Conservation (phyloP, 2,113 vertebrate species). For the Pithys albifrons region DNA sequence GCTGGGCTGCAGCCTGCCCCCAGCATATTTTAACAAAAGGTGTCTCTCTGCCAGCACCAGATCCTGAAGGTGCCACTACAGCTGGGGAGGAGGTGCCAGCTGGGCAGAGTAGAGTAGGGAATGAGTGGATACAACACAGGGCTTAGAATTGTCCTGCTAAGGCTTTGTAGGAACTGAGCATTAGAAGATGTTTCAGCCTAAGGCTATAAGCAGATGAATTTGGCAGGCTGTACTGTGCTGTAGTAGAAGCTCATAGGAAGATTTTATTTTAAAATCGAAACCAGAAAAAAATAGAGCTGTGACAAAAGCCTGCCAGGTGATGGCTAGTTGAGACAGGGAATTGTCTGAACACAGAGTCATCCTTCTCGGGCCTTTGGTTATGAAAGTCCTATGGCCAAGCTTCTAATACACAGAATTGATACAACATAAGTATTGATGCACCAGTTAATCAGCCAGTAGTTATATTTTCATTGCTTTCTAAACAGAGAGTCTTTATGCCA, state of each 20-base stretch:
- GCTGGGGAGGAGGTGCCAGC: not conserved
- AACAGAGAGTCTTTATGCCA: not conserved
- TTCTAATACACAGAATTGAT: not conserved
- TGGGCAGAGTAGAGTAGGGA: not conserved
- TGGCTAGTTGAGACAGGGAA: not conserved
- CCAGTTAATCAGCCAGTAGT: not conserved
- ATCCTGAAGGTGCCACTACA: not conserved
- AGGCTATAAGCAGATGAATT: not conserved
- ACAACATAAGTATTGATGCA: not conserved
- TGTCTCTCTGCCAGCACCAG: not conserved
- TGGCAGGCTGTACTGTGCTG: not conserved
- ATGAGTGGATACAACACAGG: not conserved
- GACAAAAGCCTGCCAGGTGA: not conserved
- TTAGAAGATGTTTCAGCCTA: constrained; percentile 14
- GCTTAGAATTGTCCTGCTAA: not conserved
- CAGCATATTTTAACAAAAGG: not conserved
- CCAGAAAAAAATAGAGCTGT: not conserved
- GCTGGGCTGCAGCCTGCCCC: not conserved
- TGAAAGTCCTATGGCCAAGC: not conserved
- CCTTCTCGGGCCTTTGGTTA: not conserved
- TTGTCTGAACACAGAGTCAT: not conserved
- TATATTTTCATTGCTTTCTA: not conserved
- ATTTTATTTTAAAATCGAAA: not conserved
- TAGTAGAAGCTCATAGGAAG: not conserved
- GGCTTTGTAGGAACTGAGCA: not conserved